Base-by-base conservation (phyloP, 2,888 invertebrate genomes). In the Macrosoma leucophasiata region DNA sequence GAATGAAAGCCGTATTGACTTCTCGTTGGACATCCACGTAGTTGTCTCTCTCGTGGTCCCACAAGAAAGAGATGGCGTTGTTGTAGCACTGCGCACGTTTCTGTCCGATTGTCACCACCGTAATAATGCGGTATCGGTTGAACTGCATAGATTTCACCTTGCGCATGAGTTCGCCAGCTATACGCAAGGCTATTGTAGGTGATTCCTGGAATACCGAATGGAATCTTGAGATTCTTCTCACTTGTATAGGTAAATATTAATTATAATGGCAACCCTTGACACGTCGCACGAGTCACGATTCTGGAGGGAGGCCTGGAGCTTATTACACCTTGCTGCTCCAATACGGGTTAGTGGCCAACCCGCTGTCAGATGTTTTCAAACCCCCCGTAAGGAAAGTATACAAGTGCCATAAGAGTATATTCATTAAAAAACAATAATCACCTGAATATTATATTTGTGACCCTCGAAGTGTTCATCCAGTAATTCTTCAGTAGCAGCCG, bases 71-170 rank as follows among this genome's bases (percentile, higher is more conserved):
- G 2, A 84, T 49, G 0, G 74, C 73, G 33, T 82, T 84, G 38
- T 67, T 73, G 45, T 74, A 82, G 41, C 72, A 58, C 48, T 84
- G 84, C 0, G 78, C 48, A 9, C 78, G 55, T 36, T 58, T 76
- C 46, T 84, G 79, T 0, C 60, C 73, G 1, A 82, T 42, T 13
- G 75, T 78, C 1, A 72, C 72, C 0, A 79, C 48, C 0, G 59
- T 26, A 13, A 81, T 62, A 11, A 78, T 50, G 3, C 82, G 54
- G 41, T 76, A 81, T 2, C 82, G 66, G 28, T 68, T 62, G 48
- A 70, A 81, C 5, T 52, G 40, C 50, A 77, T 48, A 0, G 32
- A 33, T 39, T 72, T 81, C 2, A 73, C 38, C 13, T 41, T 50
- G 2, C 67, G 65, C 76, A 81, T 71, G 1, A 72, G 30, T 1